Base-by-base conservation (phyloP, 2,888 invertebrate genomes). In the Panopea generosa region DNA sequence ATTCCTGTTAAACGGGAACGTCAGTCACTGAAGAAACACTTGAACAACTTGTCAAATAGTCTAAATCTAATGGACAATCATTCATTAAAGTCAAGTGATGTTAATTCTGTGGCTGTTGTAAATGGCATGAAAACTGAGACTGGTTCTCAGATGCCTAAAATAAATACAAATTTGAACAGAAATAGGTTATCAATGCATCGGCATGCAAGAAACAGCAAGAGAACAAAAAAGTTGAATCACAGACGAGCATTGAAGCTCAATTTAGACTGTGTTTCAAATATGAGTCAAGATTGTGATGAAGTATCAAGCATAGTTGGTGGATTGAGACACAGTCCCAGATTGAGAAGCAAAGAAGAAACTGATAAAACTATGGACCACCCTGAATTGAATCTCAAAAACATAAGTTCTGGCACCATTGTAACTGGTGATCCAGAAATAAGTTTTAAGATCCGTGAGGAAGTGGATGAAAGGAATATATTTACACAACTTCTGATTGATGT, bases 281-380 rank as follows among this genome's bases (percentile, higher is more conserved):
- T 43, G 18, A 24, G 2, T 16, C 24, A 56, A 33, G 55, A 33
- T 49, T 29, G 60, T 20, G 29, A 43, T 59, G 59, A 53, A 49
- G 55, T 57, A 45, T 20, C 56, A 40, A 52, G 38, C 11, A 16
- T 77, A 9, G 16, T 20, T 9, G n/a, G 4, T 18, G 20, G 20
- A 6, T 16, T 45, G 16, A 70, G 84, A 55, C 85, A 85, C 26
- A 85, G 85, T 75, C 83, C 85, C n/a, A 69, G 85, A 62, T 61
- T 85, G 2, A 62, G 43, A 53, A 62, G 40, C 49, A 80, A 67
- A 63, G 55, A 72, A 22, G 60, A 65, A 18, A 50, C 16, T 7
- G 20, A 26, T 22, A 53, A 61, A n/a, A 45, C 50, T n/a, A 20
- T 27, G 4, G 40, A 53, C 29, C 55, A 57, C 33, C 38, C 65